These are phyloP conservation scores for Glaucomys volans DNA, from an alignment of 2,113 vertebrate genomes.

Conservation along the genomic window DNA sequence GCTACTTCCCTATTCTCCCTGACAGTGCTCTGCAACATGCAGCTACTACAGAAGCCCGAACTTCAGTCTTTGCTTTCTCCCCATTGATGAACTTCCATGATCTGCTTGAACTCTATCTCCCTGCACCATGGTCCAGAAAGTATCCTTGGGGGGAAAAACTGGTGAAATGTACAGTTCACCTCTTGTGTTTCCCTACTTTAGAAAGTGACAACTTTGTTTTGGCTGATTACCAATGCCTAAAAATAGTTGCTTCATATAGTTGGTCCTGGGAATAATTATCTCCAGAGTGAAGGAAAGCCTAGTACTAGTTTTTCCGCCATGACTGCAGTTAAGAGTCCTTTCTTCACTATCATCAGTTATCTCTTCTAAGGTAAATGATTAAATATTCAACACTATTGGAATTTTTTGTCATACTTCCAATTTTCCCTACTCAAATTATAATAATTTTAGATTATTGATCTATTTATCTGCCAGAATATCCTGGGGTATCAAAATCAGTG, in stretches of 20 bases:
- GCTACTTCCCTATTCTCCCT: neutral
- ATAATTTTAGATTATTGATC: neutral
- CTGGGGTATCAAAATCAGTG: neutral
- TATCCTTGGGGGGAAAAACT: neutral
- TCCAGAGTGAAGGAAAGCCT: neutral
- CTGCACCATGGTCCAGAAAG: neutral
- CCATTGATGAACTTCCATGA: neutral
- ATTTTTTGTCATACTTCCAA: neutral
- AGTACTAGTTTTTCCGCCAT: neutral
- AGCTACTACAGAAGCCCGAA: neutral
- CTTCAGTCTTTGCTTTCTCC: neutral
- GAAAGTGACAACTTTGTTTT: neutral
- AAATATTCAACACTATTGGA: neutral
- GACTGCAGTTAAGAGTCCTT: neutral
- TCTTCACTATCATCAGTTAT: neutral
- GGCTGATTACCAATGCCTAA: neutral
- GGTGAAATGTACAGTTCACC: neutral
- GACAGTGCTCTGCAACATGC: neutral
- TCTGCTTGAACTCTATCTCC: neutral
- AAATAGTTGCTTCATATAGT: neutral
- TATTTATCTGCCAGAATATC: neutral
- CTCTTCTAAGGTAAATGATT: neutral
- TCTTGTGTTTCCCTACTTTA: neutral
- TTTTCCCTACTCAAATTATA: conserved; percentile 1
- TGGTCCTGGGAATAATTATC: neutral